Conservation (phyloP, 1,140 invertebrate genomes). For the Pinna nobilis region DNA sequence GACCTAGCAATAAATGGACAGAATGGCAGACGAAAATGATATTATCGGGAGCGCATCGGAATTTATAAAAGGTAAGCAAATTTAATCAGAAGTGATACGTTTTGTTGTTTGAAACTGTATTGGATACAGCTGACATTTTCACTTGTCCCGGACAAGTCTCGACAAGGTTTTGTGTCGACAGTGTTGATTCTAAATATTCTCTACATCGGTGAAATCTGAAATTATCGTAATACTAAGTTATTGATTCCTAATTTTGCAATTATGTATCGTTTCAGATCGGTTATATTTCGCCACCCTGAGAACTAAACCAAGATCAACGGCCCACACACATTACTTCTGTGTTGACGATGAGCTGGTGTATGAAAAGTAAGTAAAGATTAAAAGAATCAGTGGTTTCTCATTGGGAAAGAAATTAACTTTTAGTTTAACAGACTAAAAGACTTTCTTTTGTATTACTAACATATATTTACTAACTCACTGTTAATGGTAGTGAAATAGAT, state of each 20-base stretch:
- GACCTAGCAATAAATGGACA: slow-evolving; percentile 25
- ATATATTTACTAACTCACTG: no score
- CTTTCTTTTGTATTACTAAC: no score
- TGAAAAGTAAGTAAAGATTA: slow-evolving; percentile 81
- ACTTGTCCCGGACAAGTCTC: slow-evolving; percentile 29
- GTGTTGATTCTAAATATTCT: neutral
- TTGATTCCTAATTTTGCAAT: neutral
- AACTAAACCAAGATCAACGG: slow-evolving; percentile 87
- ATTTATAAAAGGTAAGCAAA: slow-evolving; percentile 70
- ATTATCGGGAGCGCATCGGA: slow-evolving; percentile 75
- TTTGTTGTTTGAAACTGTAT: neutral
- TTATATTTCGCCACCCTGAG: slow-evolving; percentile 94
- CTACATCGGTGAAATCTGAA: neutral
- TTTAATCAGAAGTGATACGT: neutral
- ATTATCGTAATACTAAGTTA: neutral
- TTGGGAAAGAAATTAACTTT: neutral
- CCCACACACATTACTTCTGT: slow-evolving; percentile 91
- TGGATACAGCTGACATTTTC: slow-evolving; percentile 13
- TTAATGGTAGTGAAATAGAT: no score
- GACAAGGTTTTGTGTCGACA: slow-evolving; percentile 28
- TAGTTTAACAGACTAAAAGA: no score
- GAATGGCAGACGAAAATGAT: slow-evolving; percentile 72
- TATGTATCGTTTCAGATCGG: slow-evolving; percentile 81
- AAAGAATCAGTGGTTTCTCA: neutral
- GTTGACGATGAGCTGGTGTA: slow-evolving; percentile 95